Evolutionary conservation across 2,797 vertebrate genomes (phyloP).

Genomic region (Danio kyathit): DNA sequence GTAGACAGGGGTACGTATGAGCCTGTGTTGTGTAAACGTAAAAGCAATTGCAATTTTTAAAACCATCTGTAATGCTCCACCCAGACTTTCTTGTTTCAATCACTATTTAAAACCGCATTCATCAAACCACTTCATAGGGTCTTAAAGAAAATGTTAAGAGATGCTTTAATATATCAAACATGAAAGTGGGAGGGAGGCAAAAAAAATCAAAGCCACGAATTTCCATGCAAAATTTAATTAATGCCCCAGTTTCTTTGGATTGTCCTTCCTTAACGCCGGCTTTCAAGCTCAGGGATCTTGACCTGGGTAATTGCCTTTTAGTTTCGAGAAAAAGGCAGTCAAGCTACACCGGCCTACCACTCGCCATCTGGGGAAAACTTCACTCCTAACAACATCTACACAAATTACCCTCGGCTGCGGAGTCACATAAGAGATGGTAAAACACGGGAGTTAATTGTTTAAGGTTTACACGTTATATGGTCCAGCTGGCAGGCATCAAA

Average conservation of each 20-base stretch:
- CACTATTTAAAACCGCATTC: neutral
- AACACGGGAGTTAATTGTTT: slow-evolving; percentile 38
- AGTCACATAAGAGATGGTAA: slow-evolving; percentile 22
- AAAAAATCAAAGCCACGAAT: neutral
- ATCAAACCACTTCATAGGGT: neutral
- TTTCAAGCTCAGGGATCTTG: slow-evolving; percentile 43
- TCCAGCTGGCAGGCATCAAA: slow-evolving; percentile 45
- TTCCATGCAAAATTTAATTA: neutral
- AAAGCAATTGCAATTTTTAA: neutral
- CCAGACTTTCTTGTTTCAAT: neutral
- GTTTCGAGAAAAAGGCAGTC: slow-evolving; percentile 33
- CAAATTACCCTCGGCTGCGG: slow-evolving; percentile 22
- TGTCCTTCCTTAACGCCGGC: slow-evolving; percentile 11
- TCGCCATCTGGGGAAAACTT: slow-evolving; percentile 34
- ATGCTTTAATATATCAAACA: neutral
- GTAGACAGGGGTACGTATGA: too few relatives aligned
- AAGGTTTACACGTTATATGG: slow-evolving; percentile 42
- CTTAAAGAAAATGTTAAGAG: neutral
- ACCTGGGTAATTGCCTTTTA: slow-evolving; percentile 59
- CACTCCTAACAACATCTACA: slow-evolving; percentile 39
- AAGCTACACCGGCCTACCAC: slow-evolving; percentile 37
- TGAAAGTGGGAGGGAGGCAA: neutral
- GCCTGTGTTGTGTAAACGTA: neutral
- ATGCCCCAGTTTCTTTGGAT: neutral
- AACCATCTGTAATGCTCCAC: neutral